These are phyloP conservation scores for Pocillopora verrucosa DNA, from an alignment of 64 coral and sea anemone genomes.

Conservation along the genomic window DNA sequence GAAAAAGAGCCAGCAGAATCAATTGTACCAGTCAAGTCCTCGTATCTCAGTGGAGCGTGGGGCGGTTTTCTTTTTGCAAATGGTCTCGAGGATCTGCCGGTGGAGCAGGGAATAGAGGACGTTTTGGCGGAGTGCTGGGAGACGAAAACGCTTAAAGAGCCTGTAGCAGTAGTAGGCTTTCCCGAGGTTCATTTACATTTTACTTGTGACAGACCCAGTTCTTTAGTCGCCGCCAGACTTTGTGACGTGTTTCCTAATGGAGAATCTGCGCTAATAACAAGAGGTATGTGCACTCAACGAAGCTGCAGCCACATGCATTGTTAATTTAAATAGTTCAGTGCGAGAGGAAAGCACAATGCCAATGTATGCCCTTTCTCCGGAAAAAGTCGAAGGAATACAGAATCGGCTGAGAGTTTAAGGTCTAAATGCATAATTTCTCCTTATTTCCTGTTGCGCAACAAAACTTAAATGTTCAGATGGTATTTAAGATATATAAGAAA, in stretches of 20 bases:
- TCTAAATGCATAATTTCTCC: too few species aligned
- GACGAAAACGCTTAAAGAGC: constrained; percentile 42
- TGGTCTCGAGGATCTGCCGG: constrained; percentile 41
- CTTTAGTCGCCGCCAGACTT: constrained; percentile 48
- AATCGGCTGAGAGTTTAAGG: too few species aligned
- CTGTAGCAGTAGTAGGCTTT: constrained; percentile 57
- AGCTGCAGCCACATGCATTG: background rate
- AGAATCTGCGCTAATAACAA: constrained; percentile 60
- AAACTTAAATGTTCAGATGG: too few species aligned
- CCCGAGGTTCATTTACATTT: constrained; percentile 54
- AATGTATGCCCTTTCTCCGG: too few species aligned
- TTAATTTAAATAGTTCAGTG: background rate
- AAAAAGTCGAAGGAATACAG: too few species aligned
- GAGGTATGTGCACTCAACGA: constrained; percentile 38
- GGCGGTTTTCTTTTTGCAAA: constrained; percentile 20
- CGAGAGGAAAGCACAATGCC: background rate
- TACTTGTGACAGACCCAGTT: constrained; percentile 67
- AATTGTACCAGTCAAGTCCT: constrained; percentile 10
- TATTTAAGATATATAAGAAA: too few species aligned
- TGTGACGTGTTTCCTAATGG: constrained; percentile 80
- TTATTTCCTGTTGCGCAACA: too few species aligned
- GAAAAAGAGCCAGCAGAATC: background rate
- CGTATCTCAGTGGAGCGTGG: constrained; percentile 48
- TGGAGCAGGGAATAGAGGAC: constrained; percentile 62
- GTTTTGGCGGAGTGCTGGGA: constrained; percentile 70